These are phyloP conservation scores for Paedocypris sp. DNA, from an alignment of 2,113 vertebrate species.

Conservation along the genomic window DNA sequence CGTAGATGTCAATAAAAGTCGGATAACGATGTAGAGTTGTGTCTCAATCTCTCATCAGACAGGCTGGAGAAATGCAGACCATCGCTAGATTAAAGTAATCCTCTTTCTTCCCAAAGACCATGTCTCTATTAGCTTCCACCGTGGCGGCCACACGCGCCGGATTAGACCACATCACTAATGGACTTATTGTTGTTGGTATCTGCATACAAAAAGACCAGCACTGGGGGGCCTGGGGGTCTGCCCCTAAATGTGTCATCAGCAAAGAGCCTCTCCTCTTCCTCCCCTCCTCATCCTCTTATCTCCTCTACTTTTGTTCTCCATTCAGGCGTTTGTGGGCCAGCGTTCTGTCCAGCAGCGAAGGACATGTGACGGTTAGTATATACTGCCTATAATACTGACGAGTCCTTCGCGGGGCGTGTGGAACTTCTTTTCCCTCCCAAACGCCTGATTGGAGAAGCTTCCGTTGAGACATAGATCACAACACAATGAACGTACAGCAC, in stretches of 20 bases:
- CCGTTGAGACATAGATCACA: background rate
- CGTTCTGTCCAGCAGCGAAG: conserved; percentile 22
- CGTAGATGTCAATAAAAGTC: no score
- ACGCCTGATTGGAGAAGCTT: conserved; percentile 7
- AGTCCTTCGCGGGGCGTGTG: background rate
- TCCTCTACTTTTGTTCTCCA: conserved; percentile 32
- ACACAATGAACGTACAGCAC: background rate
- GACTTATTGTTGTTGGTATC: conserved; percentile 49
- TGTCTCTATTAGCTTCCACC: conserved; percentile 53
- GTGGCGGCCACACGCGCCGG: conserved; percentile 50
- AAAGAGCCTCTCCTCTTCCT: conserved; percentile 29
- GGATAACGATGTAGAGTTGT: conserved; percentile 22
- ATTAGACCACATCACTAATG: conserved; percentile 52
- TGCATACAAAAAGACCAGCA: conserved; percentile 42
- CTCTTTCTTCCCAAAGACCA: conserved; percentile 57
- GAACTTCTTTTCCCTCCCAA: background rate
- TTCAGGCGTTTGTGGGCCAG: conserved; percentile 19
- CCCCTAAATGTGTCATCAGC: conserved; percentile 29
- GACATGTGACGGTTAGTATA: conserved; percentile 5
- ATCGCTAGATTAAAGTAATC: conserved; percentile 67
- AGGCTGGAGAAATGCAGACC: conserved; percentile 30
- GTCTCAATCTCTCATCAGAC: conserved; percentile 11
- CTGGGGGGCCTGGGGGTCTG: conserved; percentile 15
- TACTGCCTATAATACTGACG: conserved; percentile 1
- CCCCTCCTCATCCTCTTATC: conserved; percentile 17